Evolutionary conservation across 64 coral and sea anemone genomes (phyloP), one percentile per base, ranked within the genome.

Genomic region (Pachyseris speciosa): DNA sequence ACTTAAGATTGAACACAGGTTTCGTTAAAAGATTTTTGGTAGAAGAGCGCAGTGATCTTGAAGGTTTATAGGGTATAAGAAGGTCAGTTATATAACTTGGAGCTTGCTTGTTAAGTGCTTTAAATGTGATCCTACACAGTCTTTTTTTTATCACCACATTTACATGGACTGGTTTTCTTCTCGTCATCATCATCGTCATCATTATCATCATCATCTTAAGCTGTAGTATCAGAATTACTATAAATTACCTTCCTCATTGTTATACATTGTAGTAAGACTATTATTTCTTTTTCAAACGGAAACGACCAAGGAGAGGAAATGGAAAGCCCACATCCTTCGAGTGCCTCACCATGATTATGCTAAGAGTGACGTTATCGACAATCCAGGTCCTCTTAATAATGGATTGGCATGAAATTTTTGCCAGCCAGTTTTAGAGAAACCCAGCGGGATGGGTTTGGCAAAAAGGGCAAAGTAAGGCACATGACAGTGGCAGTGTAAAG

Each of bases 341-440:
- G 39, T 40, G 5, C 20, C 44, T 47, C 75, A 79, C 30, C 75
- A 79, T 25, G 75, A 79, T 49, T 37, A n/a, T 48, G 75, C 75
- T 5, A 79, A 79, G 20, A 44, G 37, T 31, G 42, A 40, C n/a
- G 27, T 79, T 2, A 79, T 79, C n/a, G 48, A 79, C 75, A 6
- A 40, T 27, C 42, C 75, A 79, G 44, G 41, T 79, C 28, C 44
- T 79, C 44, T 27, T 79, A 9, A 79, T 79, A 2, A 79, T 48
- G 75, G 75, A 79, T 79, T 79, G 75, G 75, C 57, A 60, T 60
- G 57, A 60, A 60, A 60, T 60, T 60, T 60, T n/a, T 60, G 57
- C 57, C 57, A 60, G 26, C 57, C 44, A 79, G 75, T 50, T 79
- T 79, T 47, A 79, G 75, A 50, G 75, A 79, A 79, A 79, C 39